A percentile compares a stretch with the other conserved stretches of the same genome.
Evolutionary conservation across 2,113 vertebrate genomes (phyloP).

Genomic region (Apteryx owenii): DNA sequence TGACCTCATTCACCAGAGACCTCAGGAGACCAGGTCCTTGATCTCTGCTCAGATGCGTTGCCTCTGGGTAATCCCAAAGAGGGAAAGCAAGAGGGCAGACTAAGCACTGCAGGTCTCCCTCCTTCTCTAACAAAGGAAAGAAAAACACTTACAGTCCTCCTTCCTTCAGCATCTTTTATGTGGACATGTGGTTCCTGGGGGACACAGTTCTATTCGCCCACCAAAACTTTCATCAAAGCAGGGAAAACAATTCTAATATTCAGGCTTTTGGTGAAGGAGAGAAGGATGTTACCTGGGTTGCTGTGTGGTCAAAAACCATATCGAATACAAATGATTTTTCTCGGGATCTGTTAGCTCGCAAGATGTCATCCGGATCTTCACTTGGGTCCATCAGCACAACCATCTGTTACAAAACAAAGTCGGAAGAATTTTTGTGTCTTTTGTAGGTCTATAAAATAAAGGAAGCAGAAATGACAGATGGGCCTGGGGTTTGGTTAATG

Average conservation of each 20-base stretch:
- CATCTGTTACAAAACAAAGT: conserved; percentile 14
- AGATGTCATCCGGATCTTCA: conserved; percentile 45
- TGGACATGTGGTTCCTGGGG: background rate
- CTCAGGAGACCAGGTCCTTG: background rate
- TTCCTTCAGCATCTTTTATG: background rate
- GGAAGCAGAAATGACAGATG: background rate
- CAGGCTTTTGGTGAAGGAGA: background rate
- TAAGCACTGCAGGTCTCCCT: fast-evolving
- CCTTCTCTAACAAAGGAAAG: background rate
- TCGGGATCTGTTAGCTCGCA: conserved; percentile 56
- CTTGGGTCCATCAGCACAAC: conserved; percentile 70
- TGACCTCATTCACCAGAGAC: background rate
- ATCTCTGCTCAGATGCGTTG: background rate
- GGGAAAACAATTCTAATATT: background rate
- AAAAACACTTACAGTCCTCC: background rate
- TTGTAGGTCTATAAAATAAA: background rate
- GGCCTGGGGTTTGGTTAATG: background rate
- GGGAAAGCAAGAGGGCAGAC: background rate
- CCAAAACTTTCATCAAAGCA: background rate
- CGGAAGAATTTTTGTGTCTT: fast-evolving
- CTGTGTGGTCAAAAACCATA: conserved; percentile 51
- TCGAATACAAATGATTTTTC: conserved; percentile 76
- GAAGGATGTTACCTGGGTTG: conserved; percentile 62
- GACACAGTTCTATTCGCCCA: background rate
- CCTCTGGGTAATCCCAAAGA: background rate